Base-by-base conservation (phyloP, 2,888 invertebrate genomes). In the Xanthorhoe spadicearia region DNA sequence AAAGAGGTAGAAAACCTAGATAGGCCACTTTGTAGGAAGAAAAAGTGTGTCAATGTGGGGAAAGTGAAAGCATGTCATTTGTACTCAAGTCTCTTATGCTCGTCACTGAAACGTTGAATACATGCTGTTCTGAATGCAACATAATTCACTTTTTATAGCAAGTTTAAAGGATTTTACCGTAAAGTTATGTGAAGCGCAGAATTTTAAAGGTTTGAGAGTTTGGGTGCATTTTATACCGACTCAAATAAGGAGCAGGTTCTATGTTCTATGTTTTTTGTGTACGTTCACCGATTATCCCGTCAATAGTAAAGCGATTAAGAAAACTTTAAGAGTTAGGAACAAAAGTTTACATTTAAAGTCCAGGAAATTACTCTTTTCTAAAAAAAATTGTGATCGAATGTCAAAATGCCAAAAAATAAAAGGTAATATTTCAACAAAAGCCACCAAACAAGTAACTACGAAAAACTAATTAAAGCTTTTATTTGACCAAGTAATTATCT, bases 1-100 rank as follows among this genome's bases (percentile, higher is more conserved):
- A 23, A 23, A 23, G 2, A 46, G 28, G 52, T 7, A 7, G 15
- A 46, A 51, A 23, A 28, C 53, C 8, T 35, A 17, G 23, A 48
- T 35, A 17, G 23, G 49, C 38, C 35, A 18, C 51, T 57, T 55
- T 55, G 9, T 10, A 59, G 62, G 23, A 23, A 23, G 23, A 23
- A 76, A n/a, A 79, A 78, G 68, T 77, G 65, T 78, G 78, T 77
- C 76, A 77, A 70, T 72, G 72, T 51, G 56, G 61, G 23, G n/a
- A 48, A 69, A 72, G 75, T 65, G 51, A 70, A 78, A 78, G 74
- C 66, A 75, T 74, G 71, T 73, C 75, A 74, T 77, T 81, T 77
- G 66, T 63, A 64, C 55, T 50, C 64, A 73, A 68, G 68, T 43
- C 69, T 71, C 8, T 48, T 17, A 48, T 48, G 69, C 72, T 74